A percentile compares a stretch with the other conserved stretches of the same genome.
Conservation (phyloP, 2,113 vertebrate species). For the Pterocles burchelli region DNA sequence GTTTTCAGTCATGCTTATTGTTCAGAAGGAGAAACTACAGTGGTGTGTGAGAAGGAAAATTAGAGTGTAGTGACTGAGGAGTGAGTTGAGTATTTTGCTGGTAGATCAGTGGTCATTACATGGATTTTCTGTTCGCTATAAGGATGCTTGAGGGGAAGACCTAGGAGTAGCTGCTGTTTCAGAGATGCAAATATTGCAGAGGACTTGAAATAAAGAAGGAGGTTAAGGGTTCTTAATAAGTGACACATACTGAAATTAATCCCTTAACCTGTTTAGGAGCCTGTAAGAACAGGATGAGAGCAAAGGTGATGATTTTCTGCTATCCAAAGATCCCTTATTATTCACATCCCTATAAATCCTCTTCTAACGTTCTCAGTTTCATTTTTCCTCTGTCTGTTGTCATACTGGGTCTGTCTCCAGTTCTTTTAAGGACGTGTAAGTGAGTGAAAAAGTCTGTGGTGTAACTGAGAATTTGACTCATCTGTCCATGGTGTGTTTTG, state of each 20-base stretch:
- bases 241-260: background rate
- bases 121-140: background rate
- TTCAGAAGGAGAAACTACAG: background rate
- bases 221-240: background rate
- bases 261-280: background rate
- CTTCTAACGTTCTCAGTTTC: background rate
- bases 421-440: background rate
- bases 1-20: background rate
- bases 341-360: background rate
- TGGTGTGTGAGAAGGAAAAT: background rate
- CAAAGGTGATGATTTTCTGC: background rate
- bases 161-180: background rate
- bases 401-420: too few relatives aligned
- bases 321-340: background rate
- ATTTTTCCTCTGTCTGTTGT: background rate
- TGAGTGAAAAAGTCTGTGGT: background rate
- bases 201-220: background rate
- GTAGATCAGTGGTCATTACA: background rate
- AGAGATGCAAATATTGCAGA: background rate
- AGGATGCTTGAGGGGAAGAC: background rate
- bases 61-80: background rate
- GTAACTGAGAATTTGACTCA: background rate
- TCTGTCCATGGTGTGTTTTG: background rate
- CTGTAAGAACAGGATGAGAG: background rate
- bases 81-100: background rate